A percentile compares a stretch with the other conserved stretches of the same genome.
phyloP scores from a whole-genome alignment of 2,888 invertebrate genomes.

The Pogonocherus hispidulus region DNA sequence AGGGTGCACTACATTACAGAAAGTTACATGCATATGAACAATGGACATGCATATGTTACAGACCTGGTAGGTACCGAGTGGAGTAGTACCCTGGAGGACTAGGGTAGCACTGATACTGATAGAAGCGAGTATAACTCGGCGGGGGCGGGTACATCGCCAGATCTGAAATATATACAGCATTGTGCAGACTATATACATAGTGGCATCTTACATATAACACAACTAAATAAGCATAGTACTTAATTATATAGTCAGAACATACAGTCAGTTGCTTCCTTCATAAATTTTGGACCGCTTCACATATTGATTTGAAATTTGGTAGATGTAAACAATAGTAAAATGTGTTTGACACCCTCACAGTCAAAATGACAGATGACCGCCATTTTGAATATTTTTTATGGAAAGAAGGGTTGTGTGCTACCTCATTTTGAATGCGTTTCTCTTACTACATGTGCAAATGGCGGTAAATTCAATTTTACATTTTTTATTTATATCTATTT shows the following conservation, averaged over 20 bases:
- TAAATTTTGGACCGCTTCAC: too few species aligned
- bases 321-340: too few species aligned
- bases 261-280: too few species aligned
- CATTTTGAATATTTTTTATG: too few species aligned
- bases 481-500: too few species aligned
- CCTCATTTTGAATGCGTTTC: too few species aligned
- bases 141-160: conserved; percentile 74
- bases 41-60: conserved; percentile 58
- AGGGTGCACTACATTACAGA: conserved; percentile 21
- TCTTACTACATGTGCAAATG: too few species aligned
- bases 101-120: conserved; percentile 74
- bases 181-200: conserved; percentile 52
- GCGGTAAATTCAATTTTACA: too few species aligned
- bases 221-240: not conserved
- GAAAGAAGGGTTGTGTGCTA: too few species aligned
- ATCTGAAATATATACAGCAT: conserved; percentile 70
- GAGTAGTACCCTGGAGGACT: conserved; percentile 65
- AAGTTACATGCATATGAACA: conserved; percentile 36
- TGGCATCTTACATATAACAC: conserved; percentile 5
- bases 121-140: conserved; percentile 75
- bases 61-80: conserved; percentile 65
- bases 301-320: too few species aligned
- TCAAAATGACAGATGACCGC: too few species aligned
- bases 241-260: not conserved
- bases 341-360: too few species aligned